Evolutionary conservation across 1,140 invertebrate species (phyloP), one percentile per base, ranked within the genome.

Genomic region (Leguminivora glycinivorella): DNA sequence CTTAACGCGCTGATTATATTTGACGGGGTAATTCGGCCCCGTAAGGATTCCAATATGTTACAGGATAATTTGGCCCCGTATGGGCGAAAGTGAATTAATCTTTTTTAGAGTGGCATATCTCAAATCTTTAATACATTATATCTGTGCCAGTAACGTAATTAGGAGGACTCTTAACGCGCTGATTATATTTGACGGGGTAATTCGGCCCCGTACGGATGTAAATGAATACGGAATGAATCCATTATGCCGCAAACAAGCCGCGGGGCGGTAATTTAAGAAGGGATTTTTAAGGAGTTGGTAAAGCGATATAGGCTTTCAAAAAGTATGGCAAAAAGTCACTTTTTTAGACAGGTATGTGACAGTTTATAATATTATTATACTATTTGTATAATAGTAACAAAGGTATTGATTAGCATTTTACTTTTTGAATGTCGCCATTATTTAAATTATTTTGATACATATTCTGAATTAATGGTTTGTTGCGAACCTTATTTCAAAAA

Each of bases 171-270:
- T 83, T 81, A 80, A 81, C 80, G 78, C 25, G 56, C 71, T 76
- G 85, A 85, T 89, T 88, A 88, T 83, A 34, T 6, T 34, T 34
- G 0, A 76, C 81, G 74, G 78, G 82, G 9, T 56, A 24, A 56
- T 56, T 56, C 56, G 24, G 82, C 84, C 81, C 84, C 78, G 81
- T 91, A 91, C 78, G 78, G 80, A 87, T 90, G 89, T 89, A 91
- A 91, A 91, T 91, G 87, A 91, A 91, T 89, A 88, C 87, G 85
- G 86, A 90, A 91, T 90, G 89, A 91, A 91, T 90, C 89, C 88
- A 91, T 90, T 91, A 91, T 88, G 85, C 88, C 85, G 79, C 89
- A 91, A 91, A 91, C 89, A 91, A 89, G 87, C 78, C 78, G 73
- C 79, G 73, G 70, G 79, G 84, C 82, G 83, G 88, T 86, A 82